phyloP scores from a whole-genome alignment of 2,797 vertebrate species.

The Sebastes kiyomatsui region DNA sequence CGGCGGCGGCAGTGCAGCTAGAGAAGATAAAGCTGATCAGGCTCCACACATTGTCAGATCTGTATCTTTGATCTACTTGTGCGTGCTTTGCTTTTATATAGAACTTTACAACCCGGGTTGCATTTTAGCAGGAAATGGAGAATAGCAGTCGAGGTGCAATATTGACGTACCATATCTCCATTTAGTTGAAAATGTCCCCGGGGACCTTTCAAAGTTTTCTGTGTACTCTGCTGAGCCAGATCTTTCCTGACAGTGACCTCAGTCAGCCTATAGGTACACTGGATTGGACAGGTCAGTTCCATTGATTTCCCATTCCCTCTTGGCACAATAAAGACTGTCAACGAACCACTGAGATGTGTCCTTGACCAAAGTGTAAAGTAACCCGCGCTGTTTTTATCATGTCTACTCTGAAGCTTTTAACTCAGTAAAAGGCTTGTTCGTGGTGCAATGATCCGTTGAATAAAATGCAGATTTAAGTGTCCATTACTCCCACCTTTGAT shows the following conservation, averaged over 20 bases:
- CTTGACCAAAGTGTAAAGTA: slow-evolving; percentile 77
- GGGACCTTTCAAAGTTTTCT: slow-evolving; percentile 79
- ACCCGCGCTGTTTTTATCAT: slow-evolving; percentile 54
- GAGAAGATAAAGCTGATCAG: slow-evolving; percentile 72
- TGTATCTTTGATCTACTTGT: slow-evolving; percentile 74
- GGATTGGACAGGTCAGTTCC: slow-evolving; percentile 77
- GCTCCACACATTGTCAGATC: slow-evolving; percentile 66
- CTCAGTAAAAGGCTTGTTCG: slow-evolving; percentile 36
- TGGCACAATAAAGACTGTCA: slow-evolving; percentile 82
- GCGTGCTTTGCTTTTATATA: slow-evolving; percentile 21
- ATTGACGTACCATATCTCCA: slow-evolving; percentile 70
- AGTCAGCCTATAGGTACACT: slow-evolving; percentile 81
- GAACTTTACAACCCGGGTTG: slow-evolving; percentile 24
- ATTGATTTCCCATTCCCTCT: slow-evolving; percentile 84
- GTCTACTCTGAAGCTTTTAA: slow-evolving; percentile 57
- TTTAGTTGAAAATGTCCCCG: slow-evolving; percentile 71
- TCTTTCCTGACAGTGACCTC: slow-evolving; percentile 82
- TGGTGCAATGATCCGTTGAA: slow-evolving; percentile 47
- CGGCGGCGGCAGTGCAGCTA: slow-evolving; percentile 22
- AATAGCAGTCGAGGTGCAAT: slow-evolving; percentile 35
- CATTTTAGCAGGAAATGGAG: slow-evolving; percentile 21
- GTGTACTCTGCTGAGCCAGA: slow-evolving; percentile 83
- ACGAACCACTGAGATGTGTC: slow-evolving; percentile 76
- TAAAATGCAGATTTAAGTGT: slow-evolving; percentile 60
- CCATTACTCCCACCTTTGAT: slow-evolving; percentile 61